phyloP scores from a whole-genome alignment of 2,113 vertebrate species.

The Mohoua ochrocephala region DNA sequence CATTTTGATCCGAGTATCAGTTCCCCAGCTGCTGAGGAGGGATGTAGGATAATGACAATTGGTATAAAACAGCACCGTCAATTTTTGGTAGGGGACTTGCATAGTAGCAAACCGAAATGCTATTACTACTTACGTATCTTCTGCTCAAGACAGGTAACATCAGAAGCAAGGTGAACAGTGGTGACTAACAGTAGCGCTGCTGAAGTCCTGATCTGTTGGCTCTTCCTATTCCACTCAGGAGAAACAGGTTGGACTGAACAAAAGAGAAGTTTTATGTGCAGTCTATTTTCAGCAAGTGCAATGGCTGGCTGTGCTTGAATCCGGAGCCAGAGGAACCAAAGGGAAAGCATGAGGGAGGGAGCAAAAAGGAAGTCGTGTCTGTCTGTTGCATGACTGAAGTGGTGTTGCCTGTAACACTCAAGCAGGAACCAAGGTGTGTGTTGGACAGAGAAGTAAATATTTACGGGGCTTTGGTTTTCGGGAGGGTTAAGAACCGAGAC shows the following conservation, averaged over 20 bases:
- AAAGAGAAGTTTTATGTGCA: neutral
- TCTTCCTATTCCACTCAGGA: neutral
- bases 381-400: constrained; percentile 32
- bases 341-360: neutral
- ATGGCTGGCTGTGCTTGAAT: constrained; percentile 35
- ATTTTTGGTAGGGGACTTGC: neutral
- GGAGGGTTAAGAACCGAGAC: constrained; percentile 28
- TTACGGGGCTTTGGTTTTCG: constrained; percentile 27
- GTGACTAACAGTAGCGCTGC: neutral
- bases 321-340: constrained; percentile 1
- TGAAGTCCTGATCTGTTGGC: neutral
- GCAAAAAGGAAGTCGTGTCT: constrained; percentile 38
- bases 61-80: neutral
- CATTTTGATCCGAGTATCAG: neutral
- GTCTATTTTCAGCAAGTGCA: neutral
- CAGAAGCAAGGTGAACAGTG: neutral
- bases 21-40: neutral
- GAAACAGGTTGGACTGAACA: neutral
- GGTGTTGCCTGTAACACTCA: constrained; percentile 18
- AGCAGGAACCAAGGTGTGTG: constrained; percentile 55
- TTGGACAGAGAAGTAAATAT: constrained; percentile 62
- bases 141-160: neutral
- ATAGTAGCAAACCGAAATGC: neutral
- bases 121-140: neutral
- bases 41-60: neutral